Percentiles rank a stretch among this genome's conserved stretches.
These are phyloP conservation scores for Romanomermis culicivorax DNA, from an alignment of 2,888 invertebrate genomes.

Conservation along the genomic window DNA sequence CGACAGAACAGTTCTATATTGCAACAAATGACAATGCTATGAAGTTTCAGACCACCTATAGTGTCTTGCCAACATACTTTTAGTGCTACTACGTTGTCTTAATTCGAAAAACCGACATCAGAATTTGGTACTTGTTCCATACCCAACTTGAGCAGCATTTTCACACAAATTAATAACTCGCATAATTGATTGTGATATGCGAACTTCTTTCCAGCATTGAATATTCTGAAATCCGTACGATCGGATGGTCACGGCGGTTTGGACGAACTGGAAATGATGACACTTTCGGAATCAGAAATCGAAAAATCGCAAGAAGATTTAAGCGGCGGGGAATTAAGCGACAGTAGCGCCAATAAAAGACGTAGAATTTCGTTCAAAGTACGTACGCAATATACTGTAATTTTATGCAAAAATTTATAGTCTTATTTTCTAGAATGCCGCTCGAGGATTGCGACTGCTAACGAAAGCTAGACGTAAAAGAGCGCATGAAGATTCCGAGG, in stretches of 20 bases:
- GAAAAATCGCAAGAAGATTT: constrained; percentile 12
- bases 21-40: too few species aligned
- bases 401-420: not conserved
- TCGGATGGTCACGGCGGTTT: constrained; percentile 13
- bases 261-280: constrained; percentile 22
- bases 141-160: not conserved
- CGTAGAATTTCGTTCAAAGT: constrained; percentile 14
- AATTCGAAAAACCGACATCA: too few species aligned
- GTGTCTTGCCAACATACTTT: too few species aligned
- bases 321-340: constrained; percentile 13
- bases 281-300: constrained; percentile 24
- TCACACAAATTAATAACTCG: not conserved
- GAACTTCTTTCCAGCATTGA: constrained; percentile 22
- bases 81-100: too few species aligned
- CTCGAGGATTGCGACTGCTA: not conserved
- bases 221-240: constrained; percentile 21
- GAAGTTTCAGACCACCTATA: too few species aligned
- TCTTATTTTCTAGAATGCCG: constrained; percentile 1
- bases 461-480: not conserved
- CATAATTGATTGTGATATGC: too few species aligned
- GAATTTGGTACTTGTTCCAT: not conserved
- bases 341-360: constrained; percentile 13
- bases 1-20: too few species aligned
- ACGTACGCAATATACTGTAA: not conserved
- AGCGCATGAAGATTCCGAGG: not conserved